Evolutionary conservation across 1,140 invertebrate species (phyloP).

Genomic region (Adoxophyes honmai): DNA sequence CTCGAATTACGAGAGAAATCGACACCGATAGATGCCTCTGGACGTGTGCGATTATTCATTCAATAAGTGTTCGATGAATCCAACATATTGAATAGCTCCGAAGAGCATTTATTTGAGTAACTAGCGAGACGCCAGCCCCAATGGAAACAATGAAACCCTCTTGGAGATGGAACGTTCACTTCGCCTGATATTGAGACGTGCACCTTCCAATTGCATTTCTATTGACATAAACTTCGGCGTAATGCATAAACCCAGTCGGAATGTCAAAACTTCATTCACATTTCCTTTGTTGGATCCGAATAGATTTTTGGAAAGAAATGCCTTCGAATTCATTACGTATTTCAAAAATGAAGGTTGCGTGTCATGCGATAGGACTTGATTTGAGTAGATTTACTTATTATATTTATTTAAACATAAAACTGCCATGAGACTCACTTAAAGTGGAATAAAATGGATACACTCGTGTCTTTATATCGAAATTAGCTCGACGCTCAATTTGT

Average conservation of each 20-base stretch:
- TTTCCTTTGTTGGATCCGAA: not conserved
- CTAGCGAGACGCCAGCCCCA: constrained; percentile 18
- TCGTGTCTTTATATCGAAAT: too few species aligned
- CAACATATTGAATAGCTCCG: constrained; percentile 8
- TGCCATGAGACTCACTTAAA: too few species aligned
- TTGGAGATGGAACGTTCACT: constrained; percentile 21
- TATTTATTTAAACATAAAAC: too few species aligned
- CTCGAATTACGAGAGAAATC: constrained; percentile 8
- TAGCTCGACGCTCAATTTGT: too few species aligned
- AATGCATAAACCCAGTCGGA: constrained; percentile 2
- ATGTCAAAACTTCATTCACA: constrained; percentile 12
- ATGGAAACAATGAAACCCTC: constrained; percentile 37
- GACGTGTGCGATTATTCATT: constrained; percentile 8
- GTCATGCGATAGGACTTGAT: too few species aligned
- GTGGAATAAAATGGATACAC: too few species aligned
- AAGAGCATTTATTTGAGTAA: constrained; percentile 15
- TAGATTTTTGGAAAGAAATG: too few species aligned
- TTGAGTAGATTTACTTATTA: too few species aligned
- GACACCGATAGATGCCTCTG: not conserved
- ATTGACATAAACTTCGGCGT: constrained; percentile 18
- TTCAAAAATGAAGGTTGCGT: too few species aligned
- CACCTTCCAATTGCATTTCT: constrained; percentile 19
- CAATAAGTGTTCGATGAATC: constrained; percentile 6
- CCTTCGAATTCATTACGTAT: too few species aligned
- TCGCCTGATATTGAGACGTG: constrained; percentile 37